Base-by-base conservation (phyloP, 2,113 vertebrate species). In the Salminus brasiliensis region DNA sequence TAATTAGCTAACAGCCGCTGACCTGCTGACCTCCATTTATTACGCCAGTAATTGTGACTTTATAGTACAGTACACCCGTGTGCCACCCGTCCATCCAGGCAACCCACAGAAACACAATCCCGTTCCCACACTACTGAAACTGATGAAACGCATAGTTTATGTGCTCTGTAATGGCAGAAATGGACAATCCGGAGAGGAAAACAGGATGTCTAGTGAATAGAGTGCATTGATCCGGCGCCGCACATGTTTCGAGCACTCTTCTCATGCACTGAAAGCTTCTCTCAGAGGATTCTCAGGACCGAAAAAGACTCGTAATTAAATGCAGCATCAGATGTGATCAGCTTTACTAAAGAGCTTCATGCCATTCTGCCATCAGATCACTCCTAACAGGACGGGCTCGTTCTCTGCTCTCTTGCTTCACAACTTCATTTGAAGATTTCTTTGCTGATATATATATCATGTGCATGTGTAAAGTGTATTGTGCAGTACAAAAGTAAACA, bases 181-280 rank as follows among this genome's bases (percentile, higher is more conserved):
- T 60, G 63, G 13, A 63, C 2, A 27, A 6, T 68, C 30, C 41
- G 25, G 49, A 32, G 43, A 62, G 39, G 47, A 79, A 79, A 83
- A 76, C 66, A 76, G 72, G 81, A 83, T 66, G 43, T 32, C 2
- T 4, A 55, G 49, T 49, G 72, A 83, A 83, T 80, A 39, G 81
- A 52, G 27, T 11, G 9, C 21, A 72, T 79, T 83, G 59, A 72
- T 83, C 1, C 21, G 29, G 1, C 49, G 29, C 30, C 18, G 6
- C 16, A 72, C 11, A 57, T 71, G 25, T 21, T 53, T 60, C 57
- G 67, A 69, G 49, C 27, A 23, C 29, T 13, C 69, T 60, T 15
- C 15, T 65, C 65, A 45, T 62, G 2, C 5, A 11, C 30, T 76
- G 32, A 55, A 55, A 43, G 63, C 18, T 2, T 30, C 29, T 15